phyloP scores from a whole-genome alignment of 2,113 vertebrate species.

The Lophius piscatorius region DNA sequence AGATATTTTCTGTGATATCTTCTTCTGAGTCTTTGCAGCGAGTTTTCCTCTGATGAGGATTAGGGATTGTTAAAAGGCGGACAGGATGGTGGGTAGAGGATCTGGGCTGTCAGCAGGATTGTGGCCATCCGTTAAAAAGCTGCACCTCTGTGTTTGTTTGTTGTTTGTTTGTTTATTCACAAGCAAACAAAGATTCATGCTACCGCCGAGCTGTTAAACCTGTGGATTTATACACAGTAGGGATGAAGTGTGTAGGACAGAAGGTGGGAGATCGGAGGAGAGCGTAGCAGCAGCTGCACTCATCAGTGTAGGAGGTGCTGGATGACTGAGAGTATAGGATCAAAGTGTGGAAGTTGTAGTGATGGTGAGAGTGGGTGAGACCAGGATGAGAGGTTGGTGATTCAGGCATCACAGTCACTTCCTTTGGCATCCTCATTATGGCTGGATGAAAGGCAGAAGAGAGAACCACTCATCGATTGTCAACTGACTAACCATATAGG shows the following conservation, averaged over 20 bases:
- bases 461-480: conserved; percentile 56
- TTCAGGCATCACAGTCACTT: conserved; percentile 49
- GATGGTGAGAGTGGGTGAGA: conserved; percentile 16
- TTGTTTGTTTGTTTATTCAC: too few relatives aligned
- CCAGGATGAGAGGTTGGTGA: conserved; percentile 46
- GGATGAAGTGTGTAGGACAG: background rate
- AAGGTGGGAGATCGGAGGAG: background rate
- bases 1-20: too few relatives aligned
- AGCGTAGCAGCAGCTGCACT: conserved; percentile 22
- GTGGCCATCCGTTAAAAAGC: conserved; percentile 11
- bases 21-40: background rate
- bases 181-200: too few relatives aligned
- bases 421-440: conserved; percentile 37
- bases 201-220: too few relatives aligned
- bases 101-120: background rate
- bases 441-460: conserved; percentile 43
- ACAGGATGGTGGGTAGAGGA: conserved; percentile 42
- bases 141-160: too few relatives aligned
- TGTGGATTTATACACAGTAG: conserved; percentile 9
- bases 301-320: background rate
- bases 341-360: conserved; percentile 6
- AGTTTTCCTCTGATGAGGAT: conserved; percentile 10
- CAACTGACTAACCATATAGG: conserved; percentile 59
- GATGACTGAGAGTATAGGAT: conserved; percentile 19
- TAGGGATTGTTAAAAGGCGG: background rate